Evolutionary conservation across 37 sponge, comb jelly and placozoan species (phyloP).

Genomic region (Bolinopsis microptera): DNA sequence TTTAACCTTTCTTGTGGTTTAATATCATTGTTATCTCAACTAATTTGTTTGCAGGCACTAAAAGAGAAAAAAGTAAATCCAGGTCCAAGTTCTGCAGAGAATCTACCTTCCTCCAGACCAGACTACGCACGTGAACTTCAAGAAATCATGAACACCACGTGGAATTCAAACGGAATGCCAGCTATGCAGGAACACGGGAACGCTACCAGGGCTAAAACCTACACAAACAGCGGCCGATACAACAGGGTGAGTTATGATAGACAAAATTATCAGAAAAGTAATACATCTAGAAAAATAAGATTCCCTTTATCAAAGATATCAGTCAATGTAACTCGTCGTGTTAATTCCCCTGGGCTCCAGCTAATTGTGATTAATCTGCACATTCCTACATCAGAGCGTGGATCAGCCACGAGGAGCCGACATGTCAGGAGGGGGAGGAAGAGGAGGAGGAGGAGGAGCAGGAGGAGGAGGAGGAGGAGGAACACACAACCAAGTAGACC

Average conservation of each 20-base stretch:
- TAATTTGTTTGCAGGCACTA: neutral
- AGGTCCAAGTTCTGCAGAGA: neutral
- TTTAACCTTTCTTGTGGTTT: too few species aligned
- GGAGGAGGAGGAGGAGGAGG: conserved; percentile 20
- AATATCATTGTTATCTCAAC: too few species aligned
- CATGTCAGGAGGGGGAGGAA: neutral
- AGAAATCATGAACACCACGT: conserved; percentile 22
- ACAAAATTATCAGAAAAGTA: too few species aligned
- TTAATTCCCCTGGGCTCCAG: too few species aligned
- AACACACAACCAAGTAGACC: neutral
- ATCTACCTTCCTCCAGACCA: neutral
- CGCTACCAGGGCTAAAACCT: conserved; percentile 10
- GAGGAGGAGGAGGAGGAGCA: neutral
- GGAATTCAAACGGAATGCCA: neutral
- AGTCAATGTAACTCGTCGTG: too few species aligned
- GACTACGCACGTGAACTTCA: conserved; percentile 3
- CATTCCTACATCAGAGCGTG: neutral
- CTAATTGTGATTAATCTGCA: neutral
- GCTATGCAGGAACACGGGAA: conserved; percentile 15
- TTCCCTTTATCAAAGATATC: too few species aligned
- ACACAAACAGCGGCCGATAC: conserved; percentile 50
- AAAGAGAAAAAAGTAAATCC: neutral
- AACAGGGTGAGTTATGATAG: neutral
- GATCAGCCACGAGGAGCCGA: neutral
- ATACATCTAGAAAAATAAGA: too few species aligned